phyloP scores from a whole-genome alignment of 2,113 vertebrate species.

The Hoplias malabaricus region DNA sequence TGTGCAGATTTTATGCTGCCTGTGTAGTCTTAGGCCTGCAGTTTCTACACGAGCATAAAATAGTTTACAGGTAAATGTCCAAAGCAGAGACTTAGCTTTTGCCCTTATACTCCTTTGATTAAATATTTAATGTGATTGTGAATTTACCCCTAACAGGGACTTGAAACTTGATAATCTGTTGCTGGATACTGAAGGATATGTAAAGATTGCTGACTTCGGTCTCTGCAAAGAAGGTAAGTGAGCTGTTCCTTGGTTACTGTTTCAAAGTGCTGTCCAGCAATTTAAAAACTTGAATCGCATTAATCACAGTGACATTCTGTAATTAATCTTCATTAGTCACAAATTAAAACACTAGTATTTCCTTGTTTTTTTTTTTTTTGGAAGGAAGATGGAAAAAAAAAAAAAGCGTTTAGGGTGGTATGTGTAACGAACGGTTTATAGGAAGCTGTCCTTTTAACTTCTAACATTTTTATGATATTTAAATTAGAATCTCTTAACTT shows the following conservation, averaged over 20 bases:
- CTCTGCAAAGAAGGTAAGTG: constrained; percentile 97
- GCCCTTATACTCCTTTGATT: not conserved
- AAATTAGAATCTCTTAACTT: too few relatives aligned
- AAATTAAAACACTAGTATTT: too few relatives aligned
- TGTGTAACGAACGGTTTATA: too few relatives aligned
- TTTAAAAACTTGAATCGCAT: too few relatives aligned
- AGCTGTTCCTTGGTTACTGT: not conserved
- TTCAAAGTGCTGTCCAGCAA: too few relatives aligned
- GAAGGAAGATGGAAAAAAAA: too few relatives aligned
- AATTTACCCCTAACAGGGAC: constrained; percentile 79
- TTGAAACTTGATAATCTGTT: constrained; percentile 97
- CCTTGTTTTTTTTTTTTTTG: too few relatives aligned
- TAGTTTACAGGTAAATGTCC: constrained; percentile 89
- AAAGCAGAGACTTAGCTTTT: not conserved
- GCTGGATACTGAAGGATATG: constrained; percentile 96
- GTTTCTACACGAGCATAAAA: constrained; percentile 97
- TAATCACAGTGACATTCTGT: too few relatives aligned
- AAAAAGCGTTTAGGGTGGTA: too few relatives aligned
- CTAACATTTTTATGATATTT: too few relatives aligned
- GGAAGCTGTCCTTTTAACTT: too few relatives aligned
- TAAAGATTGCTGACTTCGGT: constrained; percentile 98
- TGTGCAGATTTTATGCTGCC: constrained; percentile 90
- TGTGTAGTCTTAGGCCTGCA: constrained; percentile 97
- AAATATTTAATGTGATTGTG: not conserved
- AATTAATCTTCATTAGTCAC: too few relatives aligned